A percentile compares a stretch with the other conserved stretches of the same genome.
Conservation (phyloP, 2,797 vertebrate species). For the Artibeus jamaicensis region DNA sequence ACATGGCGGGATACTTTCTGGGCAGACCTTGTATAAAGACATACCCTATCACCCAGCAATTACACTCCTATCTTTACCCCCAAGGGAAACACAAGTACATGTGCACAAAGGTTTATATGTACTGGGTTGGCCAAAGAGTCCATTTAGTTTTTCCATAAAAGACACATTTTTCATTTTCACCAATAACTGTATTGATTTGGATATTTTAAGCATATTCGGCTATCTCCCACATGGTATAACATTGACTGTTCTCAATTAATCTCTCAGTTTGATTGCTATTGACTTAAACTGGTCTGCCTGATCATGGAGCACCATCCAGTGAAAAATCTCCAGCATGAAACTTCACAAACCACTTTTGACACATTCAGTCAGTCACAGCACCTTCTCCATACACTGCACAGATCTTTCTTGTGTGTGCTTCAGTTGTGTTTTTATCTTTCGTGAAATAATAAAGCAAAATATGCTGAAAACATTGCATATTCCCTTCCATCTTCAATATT, state of each 20-base stretch:
- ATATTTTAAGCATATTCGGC: not conserved
- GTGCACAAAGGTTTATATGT: not conserved
- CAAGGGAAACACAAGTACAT: not conserved
- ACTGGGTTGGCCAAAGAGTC: not conserved
- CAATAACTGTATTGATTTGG: not conserved
- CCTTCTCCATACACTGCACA: not conserved
- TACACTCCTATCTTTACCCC: not conserved
- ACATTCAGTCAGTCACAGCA: not conserved
- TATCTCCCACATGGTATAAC: not conserved
- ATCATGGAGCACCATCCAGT: not conserved
- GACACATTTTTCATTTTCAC: not conserved
- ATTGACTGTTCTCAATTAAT: not conserved
- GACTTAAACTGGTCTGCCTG: not conserved
- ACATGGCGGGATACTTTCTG: not conserved
- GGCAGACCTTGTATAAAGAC: not conserved
- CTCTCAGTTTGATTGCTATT: not conserved
- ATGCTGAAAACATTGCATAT: not conserved
- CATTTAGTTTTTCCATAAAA: not conserved
- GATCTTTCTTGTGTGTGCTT: not conserved
- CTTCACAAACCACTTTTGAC: not conserved
- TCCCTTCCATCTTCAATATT: not conserved
- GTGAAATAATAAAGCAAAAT: not conserved
- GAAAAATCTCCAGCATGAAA: not conserved
- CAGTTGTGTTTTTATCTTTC: not conserved
- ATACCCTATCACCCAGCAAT: not conserved